These are phyloP conservation scores for Lagopus muta DNA, from an alignment of 2,113 vertebrate species.

Conservation along the genomic window DNA sequence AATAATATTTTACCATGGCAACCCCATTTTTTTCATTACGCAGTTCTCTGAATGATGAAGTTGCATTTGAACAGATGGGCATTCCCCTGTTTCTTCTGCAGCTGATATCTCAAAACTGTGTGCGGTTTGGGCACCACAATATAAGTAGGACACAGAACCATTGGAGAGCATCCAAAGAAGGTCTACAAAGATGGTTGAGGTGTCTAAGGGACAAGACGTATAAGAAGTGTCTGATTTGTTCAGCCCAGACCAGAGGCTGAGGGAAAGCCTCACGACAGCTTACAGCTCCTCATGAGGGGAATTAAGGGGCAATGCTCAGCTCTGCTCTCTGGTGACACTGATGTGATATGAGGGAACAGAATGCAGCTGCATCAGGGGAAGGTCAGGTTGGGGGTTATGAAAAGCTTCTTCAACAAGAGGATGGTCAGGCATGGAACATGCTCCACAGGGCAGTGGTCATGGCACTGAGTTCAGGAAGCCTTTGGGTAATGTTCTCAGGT, in stretches of 20 bases:
- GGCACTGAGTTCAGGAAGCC: too few species aligned
- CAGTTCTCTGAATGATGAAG: background rate
- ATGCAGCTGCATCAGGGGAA: background rate
- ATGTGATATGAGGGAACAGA: background rate
- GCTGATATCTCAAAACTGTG: background rate
- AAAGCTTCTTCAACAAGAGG: background rate
- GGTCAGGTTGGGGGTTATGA: background rate
- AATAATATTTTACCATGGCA: slow-evolving; percentile 44
- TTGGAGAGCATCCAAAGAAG: background rate
- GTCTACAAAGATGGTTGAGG: background rate
- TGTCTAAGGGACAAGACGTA: background rate
- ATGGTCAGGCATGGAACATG: too few species aligned
- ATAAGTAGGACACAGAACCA: background rate
- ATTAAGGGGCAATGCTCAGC: background rate
- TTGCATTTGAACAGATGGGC: slow-evolving; percentile 24
- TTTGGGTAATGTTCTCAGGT: too few species aligned
- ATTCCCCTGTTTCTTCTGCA: slow-evolving; percentile 19
- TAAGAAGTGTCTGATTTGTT: background rate
- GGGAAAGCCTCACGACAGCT: background rate
- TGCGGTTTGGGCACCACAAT: background rate
- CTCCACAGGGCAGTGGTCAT: too few species aligned
- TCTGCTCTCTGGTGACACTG: background rate
- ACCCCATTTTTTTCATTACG: slow-evolving; percentile 6
- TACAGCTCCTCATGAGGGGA: background rate
- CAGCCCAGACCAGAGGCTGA: background rate